Base-by-base conservation (phyloP, 2,888 invertebrate species). In the Leucoptera coffeella region DNA sequence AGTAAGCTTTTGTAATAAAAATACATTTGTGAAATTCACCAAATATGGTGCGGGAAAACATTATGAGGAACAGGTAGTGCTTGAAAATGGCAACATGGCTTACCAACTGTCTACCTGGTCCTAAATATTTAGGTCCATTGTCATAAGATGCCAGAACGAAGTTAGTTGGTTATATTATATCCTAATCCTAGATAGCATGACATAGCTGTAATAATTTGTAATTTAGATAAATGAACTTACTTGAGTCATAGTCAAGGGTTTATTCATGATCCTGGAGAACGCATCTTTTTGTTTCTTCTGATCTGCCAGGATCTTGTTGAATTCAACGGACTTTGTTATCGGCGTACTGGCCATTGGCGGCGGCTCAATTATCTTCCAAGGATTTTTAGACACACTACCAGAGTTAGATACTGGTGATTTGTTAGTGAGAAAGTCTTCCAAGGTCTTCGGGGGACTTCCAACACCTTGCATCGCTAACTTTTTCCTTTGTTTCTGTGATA, bases 181-280 rank as follows among this genome's bases (percentile, higher is more conserved):
- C n/a, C n/a, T n/a, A n/a, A n/a, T n/a, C n/a, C n/a, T n/a, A n/a
- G n/a, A n/a, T n/a, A n/a, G n/a, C n/a, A n/a, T n/a, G n/a, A n/a
- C n/a, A n/a, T n/a, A n/a, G n/a, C n/a, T n/a, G n/a, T n/a, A n/a
- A n/a, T n/a, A n/a, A n/a, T n/a, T n/a, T n/a, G n/a, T n/a, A n/a
- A n/a, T n/a, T n/a, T n/a, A n/a, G n/a, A n/a, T n/a, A n/a, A n/a
- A n/a, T n/a, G n/a, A 9, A 25, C 8, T 29, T 62, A 85, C 88
- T 77, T 89, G 88, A 10, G 88, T 88, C 36, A 84, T 60, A 30
- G 62, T 54, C 13, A 90, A 61, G 1, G 84, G 78, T 49, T 89
- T 89, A 5, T 80, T 80, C 45, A 77, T 78, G 39, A 82, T 78
- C 44, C 81, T 80, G 2, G 78, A 76, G 34, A 76, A 75, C 41